A percentile compares a stretch with the other conserved stretches of the same genome.
Conservation (phyloP, 2,888 invertebrate genomes). For the Dysmachus trigonus region DNA sequence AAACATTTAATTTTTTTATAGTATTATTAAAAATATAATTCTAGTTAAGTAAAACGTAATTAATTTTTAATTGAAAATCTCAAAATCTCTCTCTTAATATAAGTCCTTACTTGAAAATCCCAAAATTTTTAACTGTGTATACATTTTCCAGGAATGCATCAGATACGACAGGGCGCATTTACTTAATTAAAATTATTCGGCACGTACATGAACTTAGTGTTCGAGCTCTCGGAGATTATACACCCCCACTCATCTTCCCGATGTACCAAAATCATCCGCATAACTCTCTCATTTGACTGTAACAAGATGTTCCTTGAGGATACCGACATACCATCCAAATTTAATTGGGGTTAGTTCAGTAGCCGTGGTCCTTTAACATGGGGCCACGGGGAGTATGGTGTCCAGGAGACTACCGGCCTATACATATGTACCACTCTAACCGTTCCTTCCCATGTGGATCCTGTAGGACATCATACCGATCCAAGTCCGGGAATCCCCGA, state of each 20-base stretch:
- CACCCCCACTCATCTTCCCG: background rate
- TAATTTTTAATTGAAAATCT: too few species aligned
- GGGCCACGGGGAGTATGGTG: background rate
- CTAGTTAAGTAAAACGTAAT: too few species aligned
- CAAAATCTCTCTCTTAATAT: too few species aligned
- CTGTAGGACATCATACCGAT: background rate
- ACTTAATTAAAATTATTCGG: slow-evolving; percentile 32
- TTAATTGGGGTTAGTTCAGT: slow-evolving; percentile 35
- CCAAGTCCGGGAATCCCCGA: background rate
- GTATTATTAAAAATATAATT: too few species aligned
- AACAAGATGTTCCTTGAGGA: background rate
- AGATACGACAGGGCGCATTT: background rate
- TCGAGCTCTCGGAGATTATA: background rate
- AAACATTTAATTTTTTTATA: too few species aligned
- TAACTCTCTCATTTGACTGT: background rate
- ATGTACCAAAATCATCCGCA: background rate
- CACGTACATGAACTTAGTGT: background rate
- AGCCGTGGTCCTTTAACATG: slow-evolving; percentile 3
- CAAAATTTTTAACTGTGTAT: too few species aligned
- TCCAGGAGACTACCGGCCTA: slow-evolving; percentile 9
- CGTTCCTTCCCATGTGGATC: background rate
- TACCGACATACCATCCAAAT: slow-evolving; percentile 19
- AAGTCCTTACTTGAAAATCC: too few species aligned
- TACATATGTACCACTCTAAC: background rate
- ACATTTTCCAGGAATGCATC: background rate